A percentile compares a stretch with the other conserved stretches of the same genome.
phyloP scores from a whole-genome alignment of 2,888 invertebrate species.

The Cephonodes hylas region DNA sequence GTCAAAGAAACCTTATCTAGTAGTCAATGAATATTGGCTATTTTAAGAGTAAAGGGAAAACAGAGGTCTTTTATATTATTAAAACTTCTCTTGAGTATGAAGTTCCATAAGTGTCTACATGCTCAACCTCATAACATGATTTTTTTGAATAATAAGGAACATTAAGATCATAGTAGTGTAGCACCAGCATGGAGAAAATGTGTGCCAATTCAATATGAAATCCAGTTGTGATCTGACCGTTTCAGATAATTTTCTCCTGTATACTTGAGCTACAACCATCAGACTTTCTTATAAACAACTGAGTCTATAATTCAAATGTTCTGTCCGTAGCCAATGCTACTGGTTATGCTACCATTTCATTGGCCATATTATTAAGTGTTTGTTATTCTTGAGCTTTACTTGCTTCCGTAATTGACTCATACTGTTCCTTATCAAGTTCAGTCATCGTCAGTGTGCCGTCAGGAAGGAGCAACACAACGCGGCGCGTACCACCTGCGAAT shows the following conservation, averaged over 20 bases:
- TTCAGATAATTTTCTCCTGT: neutral
- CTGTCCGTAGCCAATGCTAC: no score
- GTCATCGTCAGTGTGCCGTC: constrained; percentile 94
- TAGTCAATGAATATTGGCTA: neutral
- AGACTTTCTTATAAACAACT: neutral
- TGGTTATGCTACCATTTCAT: neutral
- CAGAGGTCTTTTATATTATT: no score
- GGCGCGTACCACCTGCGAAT: constrained; percentile 87
- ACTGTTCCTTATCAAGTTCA: constrained; percentile 92
- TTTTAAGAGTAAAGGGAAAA: neutral
- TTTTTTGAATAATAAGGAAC: neutral
- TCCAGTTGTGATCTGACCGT: neutral
- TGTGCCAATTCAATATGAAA: neutral
- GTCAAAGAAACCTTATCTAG: neutral
- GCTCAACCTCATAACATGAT: neutral
- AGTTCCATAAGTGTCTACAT: neutral
- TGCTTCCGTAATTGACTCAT: constrained; percentile 83
- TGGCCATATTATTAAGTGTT: neutral
- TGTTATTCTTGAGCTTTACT: constrained; percentile 80
- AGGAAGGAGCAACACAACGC: constrained; percentile 90
- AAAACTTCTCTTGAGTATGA: no score
- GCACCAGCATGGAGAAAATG: neutral
- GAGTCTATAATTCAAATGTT: neutral
- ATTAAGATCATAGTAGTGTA: neutral
- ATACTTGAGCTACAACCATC: neutral